A percentile compares a stretch with the other conserved stretches of the same genome.
Evolutionary conservation across 2,797 vertebrate species (phyloP).

Genomic region (Epinephelus awoara): DNA sequence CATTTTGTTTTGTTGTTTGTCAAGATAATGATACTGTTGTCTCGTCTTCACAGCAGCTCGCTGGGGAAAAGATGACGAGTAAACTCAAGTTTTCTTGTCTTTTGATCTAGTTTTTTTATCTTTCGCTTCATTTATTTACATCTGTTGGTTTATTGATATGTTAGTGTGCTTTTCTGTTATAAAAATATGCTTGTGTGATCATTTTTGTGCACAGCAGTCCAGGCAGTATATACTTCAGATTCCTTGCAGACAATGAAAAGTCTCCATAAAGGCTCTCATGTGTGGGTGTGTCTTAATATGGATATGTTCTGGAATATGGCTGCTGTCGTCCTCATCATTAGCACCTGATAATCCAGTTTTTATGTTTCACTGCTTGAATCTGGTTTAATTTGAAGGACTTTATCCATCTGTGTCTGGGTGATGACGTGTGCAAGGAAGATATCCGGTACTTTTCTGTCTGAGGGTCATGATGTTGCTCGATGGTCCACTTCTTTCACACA

Average conservation of each 20-base stretch:
- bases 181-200: not conserved
- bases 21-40: conserved; percentile 38
- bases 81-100: conserved; percentile 29
- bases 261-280: conserved; percentile 27
- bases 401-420: not conserved
- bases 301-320: conserved; percentile 29
- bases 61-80: conserved; percentile 12
- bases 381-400: conserved; percentile 30
- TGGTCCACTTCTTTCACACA: not conserved
- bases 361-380: conserved; percentile 26
- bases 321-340: conserved; percentile 32
- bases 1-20: conserved; percentile 53
- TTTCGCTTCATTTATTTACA: conserved; percentile 14
- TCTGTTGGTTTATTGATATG: not conserved
- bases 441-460: conserved; percentile 1
- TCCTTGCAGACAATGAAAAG: conserved; percentile 28
- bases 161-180: not conserved
- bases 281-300: conserved; percentile 42
- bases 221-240: conserved; percentile 2
- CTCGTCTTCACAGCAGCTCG: conserved; percentile 27
- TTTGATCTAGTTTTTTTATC: conserved; percentile 34
- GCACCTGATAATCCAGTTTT: conserved; percentile 40
- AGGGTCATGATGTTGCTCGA: not conserved
- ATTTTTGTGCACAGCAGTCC: not conserved
- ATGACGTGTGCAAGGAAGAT: not conserved